Percentiles rank a stretch among this genome's conserved stretches.
phyloP scores from a whole-genome alignment of 1,140 invertebrate genomes.

The Matsumurasca onukii region DNA sequence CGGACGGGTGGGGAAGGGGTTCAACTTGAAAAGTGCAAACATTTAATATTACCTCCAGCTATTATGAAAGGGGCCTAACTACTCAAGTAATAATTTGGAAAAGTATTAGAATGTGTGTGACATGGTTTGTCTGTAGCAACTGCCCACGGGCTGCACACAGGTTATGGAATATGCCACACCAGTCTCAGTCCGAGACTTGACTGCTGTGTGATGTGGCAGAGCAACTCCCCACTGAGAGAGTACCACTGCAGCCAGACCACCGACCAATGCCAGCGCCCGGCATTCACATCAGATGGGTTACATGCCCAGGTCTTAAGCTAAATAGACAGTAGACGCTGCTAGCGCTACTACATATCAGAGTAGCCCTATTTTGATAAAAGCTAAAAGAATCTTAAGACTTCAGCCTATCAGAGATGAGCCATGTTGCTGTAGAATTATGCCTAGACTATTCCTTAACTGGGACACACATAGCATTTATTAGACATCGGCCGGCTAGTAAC shows the following conservation, averaged over 20 bases:
- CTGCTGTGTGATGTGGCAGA: constrained; percentile 59
- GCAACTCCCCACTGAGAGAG: constrained; percentile 40
- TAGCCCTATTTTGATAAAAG: neutral
- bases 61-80: too few relatives aligned
- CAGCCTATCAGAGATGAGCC: too few relatives aligned
- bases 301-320: too few relatives aligned
- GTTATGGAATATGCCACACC: constrained; percentile 67
- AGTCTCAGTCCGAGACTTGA: constrained; percentile 56
- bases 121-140: constrained; percentile 71
- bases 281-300: constrained; percentile 20
- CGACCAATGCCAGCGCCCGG: neutral
- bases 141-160: constrained; percentile 66
- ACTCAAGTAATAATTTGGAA: too few relatives aligned
- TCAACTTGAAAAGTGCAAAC: too few relatives aligned
- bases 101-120: constrained; percentile 56
- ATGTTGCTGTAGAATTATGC: too few relatives aligned
- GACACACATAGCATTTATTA: too few relatives aligned
- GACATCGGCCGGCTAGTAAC: too few relatives aligned
- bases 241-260: neutral
- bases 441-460: too few relatives aligned
- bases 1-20: too few relatives aligned
- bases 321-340: too few relatives aligned
- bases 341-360: neutral
- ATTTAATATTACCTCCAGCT: too few relatives aligned
- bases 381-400: constrained; percentile 98